These are phyloP conservation scores for Agonum fuliginosum DNA, from an alignment of 2,888 invertebrate species.

Conservation along the genomic window DNA sequence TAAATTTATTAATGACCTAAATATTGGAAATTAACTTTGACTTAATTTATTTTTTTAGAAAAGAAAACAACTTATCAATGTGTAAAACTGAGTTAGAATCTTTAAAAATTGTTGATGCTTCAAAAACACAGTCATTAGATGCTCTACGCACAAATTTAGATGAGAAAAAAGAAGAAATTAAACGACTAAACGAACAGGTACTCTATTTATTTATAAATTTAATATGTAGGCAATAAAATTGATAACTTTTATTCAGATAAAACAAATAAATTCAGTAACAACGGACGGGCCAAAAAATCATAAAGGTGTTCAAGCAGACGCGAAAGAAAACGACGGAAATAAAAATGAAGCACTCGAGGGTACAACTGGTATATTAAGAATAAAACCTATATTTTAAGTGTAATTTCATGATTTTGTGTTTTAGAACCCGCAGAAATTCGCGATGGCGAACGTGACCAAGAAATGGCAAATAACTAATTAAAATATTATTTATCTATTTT, in stretches of 20 bases:
- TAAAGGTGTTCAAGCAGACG: neutral
- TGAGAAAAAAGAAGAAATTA: slow-evolving; percentile 57
- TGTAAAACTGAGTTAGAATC: slow-evolving; percentile 55
- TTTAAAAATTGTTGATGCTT: slow-evolving; percentile 45
- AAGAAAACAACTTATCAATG: slow-evolving; percentile 44
- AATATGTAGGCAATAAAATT: neutral
- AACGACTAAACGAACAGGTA: slow-evolving; percentile 45
- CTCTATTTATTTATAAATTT: neutral
- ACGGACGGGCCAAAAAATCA: neutral
- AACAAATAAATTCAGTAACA: neutral
- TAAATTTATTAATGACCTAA: neutral
- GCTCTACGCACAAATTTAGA: slow-evolving; percentile 49
- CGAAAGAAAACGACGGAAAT: neutral
- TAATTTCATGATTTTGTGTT: neutral
- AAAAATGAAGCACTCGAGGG: slow-evolving; percentile 1
- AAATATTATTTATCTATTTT: neutral
- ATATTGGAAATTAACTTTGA: no score
- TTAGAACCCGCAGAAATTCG: slow-evolving; percentile 6
- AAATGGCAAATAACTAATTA: slow-evolving; percentile 34
- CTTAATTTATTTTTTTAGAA: slow-evolving; percentile 38
- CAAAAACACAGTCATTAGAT: slow-evolving; percentile 44
- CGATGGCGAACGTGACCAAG: slow-evolving; percentile 34
- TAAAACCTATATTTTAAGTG: neutral
- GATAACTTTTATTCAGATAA: neutral
- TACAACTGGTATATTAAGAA: slow-evolving; percentile 8